A percentile compares a stretch with the other conserved stretches of the same genome.
phyloP scores from a whole-genome alignment of 2,888 invertebrate species.

The Drosophila yooni region DNA sequence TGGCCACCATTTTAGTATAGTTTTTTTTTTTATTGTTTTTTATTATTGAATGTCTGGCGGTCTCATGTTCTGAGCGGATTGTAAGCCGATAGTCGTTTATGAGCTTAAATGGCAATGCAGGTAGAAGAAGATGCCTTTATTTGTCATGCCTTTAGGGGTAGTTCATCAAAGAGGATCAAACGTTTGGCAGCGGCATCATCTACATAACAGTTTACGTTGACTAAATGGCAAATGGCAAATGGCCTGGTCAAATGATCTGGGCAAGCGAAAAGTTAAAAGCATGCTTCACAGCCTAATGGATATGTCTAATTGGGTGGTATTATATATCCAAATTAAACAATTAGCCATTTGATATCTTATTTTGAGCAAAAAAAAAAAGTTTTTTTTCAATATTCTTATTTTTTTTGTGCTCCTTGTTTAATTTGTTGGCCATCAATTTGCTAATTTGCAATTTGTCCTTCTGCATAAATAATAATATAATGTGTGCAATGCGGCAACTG shows the following conservation, averaged over 20 bases:
- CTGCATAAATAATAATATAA: constrained; percentile 17
- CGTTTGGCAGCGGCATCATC: constrained; percentile 52
- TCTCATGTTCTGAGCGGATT: constrained; percentile 59
- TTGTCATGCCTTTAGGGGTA: constrained; percentile 41
- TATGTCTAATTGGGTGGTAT: constrained; percentile 46
- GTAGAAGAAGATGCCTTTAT: constrained; percentile 52
- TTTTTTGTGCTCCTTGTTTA: background rate
- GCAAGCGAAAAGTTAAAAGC: constrained; percentile 11
- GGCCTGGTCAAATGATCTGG: constrained; percentile 21
- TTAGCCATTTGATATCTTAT: constrained; percentile 31
- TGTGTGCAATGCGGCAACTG: constrained; percentile 17
- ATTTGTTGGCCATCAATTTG: constrained; percentile 10
- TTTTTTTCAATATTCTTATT: background rate
- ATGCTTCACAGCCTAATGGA: constrained; percentile 31
- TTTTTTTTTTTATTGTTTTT: constrained; percentile 10
- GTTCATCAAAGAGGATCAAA: constrained; percentile 71
- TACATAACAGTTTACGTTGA: constrained; percentile 50
- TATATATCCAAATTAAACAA: constrained; percentile 16
- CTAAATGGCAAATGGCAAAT: constrained; percentile 25
- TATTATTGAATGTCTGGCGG: constrained; percentile 52
- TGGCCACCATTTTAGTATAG: background rate
- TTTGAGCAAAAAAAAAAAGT: background rate
- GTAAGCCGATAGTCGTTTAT: constrained; percentile 77
- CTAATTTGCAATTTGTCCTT: constrained; percentile 10
- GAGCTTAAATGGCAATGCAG: constrained; percentile 75